Percentiles rank a stretch among this genome's conserved stretches.
phyloP scores from a whole-genome alignment of 2,797 vertebrate species.

The Melanotaenia boesemani region DNA sequence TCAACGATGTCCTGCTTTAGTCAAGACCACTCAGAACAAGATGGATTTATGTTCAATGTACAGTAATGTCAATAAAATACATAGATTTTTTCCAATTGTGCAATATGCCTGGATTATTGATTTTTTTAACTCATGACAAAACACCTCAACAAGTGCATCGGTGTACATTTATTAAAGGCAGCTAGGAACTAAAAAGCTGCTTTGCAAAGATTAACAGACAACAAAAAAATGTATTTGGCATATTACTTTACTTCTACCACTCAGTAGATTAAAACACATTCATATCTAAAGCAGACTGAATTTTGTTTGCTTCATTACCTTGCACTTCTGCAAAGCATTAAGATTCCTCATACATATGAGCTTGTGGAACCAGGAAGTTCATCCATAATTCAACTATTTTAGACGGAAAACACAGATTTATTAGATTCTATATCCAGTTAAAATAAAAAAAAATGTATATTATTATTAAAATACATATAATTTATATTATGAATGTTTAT shows the following conservation, averaged over 20 bases:
- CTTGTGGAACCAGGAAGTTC: not conserved
- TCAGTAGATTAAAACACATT: not conserved
- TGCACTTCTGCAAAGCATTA: not conserved
- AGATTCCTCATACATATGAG: not conserved
- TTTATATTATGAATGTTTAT: not conserved
- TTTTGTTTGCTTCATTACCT: not conserved
- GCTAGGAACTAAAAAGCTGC: not conserved
- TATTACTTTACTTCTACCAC: not conserved
- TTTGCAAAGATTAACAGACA: not conserved
- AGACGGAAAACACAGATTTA: not conserved
- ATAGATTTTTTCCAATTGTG: not conserved
- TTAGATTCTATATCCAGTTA: not conserved
- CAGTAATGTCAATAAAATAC: slow-evolving; percentile 4
- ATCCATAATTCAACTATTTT: not conserved
- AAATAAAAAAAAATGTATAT: not conserved
- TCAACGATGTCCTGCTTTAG: slow-evolving; percentile 13
- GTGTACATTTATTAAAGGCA: not conserved
- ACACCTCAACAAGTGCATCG: not conserved
- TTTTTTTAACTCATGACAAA: not conserved
- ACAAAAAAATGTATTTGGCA: not conserved
- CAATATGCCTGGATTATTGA: not conserved
- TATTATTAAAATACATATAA: not conserved
- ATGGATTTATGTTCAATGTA: slow-evolving; percentile 12
- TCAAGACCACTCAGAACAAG: slow-evolving; percentile 16
- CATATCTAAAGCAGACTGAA: not conserved